Evolutionary conservation across 2,113 vertebrate genomes (phyloP).

Genomic region (Alligator mississippiensis): DNA sequence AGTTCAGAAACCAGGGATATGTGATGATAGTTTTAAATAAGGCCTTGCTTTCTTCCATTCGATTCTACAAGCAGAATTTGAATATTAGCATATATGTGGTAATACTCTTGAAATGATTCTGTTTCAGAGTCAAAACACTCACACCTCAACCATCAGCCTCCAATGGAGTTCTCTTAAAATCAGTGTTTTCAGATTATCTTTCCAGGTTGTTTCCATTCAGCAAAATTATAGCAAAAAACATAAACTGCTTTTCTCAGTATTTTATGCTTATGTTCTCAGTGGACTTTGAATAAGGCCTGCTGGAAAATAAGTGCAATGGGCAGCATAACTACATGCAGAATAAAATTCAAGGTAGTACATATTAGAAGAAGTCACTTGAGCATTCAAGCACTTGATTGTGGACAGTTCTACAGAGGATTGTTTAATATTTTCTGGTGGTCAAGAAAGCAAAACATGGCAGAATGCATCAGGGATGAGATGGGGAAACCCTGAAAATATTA

Average conservation of each 20-base stretch:
- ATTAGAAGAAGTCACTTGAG: background rate
- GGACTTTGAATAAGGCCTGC: background rate
- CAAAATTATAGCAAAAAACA: background rate
- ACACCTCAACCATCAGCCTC: background rate
- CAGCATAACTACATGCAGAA: background rate
- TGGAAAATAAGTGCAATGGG: background rate
- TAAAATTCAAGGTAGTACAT: background rate
- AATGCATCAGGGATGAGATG: background rate
- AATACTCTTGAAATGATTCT: background rate
- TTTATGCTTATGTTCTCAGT: background rate
- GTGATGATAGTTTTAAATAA: constrained; percentile 88
- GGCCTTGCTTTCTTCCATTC: constrained; percentile 88
- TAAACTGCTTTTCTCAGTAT: background rate
- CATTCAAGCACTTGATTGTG: background rate
- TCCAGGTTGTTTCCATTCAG: background rate
- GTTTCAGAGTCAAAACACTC: background rate
- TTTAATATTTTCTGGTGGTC: background rate
- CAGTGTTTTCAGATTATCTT: background rate
- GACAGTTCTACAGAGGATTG: background rate
- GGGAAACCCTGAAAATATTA: background rate
- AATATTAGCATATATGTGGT: background rate
- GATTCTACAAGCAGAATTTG: constrained; percentile 79
- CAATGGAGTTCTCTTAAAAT: background rate
- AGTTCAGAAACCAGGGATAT: constrained; percentile 85
- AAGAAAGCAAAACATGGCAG: background rate